A percentile compares a stretch with the other conserved stretches of the same genome.
These are phyloP conservation scores for Sinotaia quadrata DNA, from an alignment of 2,888 invertebrate species.

Conservation along the genomic window DNA sequence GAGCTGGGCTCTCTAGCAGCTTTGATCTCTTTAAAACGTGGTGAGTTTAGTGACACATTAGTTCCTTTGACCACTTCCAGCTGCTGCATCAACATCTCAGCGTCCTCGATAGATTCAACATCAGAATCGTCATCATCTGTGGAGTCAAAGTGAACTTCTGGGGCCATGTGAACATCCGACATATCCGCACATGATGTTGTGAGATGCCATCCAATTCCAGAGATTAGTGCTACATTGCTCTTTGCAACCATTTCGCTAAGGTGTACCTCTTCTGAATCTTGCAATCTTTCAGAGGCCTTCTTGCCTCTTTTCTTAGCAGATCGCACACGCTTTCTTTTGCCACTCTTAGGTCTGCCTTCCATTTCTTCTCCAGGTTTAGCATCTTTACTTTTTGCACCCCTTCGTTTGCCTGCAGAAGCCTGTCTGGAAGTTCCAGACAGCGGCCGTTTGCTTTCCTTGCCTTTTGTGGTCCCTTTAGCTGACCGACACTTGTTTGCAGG, in stretches of 20 bases:
- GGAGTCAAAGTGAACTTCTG: constrained; percentile 40
- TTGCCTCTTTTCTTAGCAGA: constrained; percentile 50
- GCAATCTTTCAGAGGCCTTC: constrained; percentile 40
- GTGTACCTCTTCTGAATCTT: constrained; percentile 15
- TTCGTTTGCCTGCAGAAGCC: constrained; percentile 47
- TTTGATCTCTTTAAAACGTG: constrained; percentile 54
- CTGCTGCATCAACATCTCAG: not conserved
- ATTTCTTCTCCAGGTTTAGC: constrained; percentile 38
- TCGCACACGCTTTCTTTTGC: constrained; percentile 45
- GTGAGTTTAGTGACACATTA: constrained; percentile 32
- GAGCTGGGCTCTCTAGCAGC: constrained; percentile 11
- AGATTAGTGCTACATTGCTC: constrained; percentile 58
- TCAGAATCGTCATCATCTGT: constrained; percentile 44
- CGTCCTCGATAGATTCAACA: constrained; percentile 16
- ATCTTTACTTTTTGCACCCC: constrained; percentile 50
- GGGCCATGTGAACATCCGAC: constrained; percentile 52
- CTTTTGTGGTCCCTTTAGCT: constrained; percentile 48
- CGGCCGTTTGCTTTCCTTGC: constrained; percentile 31
- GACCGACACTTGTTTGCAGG: constrained; percentile 41
- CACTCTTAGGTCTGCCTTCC: constrained; percentile 53
- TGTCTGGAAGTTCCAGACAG: constrained; percentile 42
- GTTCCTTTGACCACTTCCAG: constrained; percentile 27
- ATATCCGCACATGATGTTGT: constrained; percentile 58
- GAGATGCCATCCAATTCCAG: constrained; percentile 67
- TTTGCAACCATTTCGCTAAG: constrained; percentile 48